Evolutionary conservation across 1,140 invertebrate genomes (phyloP).

Genomic region (Phymorhynchus buccinoides): DNA sequence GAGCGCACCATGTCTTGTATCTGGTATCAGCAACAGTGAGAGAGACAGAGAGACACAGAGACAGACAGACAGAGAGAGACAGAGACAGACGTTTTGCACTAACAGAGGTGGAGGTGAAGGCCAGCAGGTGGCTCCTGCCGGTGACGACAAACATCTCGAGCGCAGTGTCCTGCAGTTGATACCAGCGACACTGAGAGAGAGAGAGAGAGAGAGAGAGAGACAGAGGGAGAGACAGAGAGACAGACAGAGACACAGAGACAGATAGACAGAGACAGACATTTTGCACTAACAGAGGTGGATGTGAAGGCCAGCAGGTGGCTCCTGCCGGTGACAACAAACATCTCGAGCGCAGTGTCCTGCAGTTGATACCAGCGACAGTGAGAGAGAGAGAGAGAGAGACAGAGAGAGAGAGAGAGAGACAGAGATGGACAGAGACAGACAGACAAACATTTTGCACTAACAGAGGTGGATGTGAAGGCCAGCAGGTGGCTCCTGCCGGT

Average conservation of each 20-base stretch:
- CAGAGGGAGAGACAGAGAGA: too few species aligned
- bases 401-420: too few species aligned
- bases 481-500: constrained; percentile 85
- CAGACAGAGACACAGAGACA: too few species aligned
- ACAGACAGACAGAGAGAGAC: too few species aligned
- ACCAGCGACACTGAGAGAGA: constrained; percentile 83
- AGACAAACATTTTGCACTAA: too few species aligned
- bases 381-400: too few species aligned
- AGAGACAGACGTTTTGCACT: too few species aligned
- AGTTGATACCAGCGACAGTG: constrained; percentile 85
- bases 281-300: constrained; percentile 75
- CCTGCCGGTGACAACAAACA: constrained; percentile 85
- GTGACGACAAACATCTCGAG: constrained; percentile 87
- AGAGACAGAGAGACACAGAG: too few species aligned
- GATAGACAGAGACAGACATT: too few species aligned
- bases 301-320: constrained; percentile 86
- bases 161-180: constrained; percentile 86
- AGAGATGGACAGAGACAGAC: too few species aligned
- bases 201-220: too few species aligned
- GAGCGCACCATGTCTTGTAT: constrained; percentile 85
- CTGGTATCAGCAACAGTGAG: constrained; percentile 84
- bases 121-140: constrained; percentile 85
- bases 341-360: constrained; percentile 86
- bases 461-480: constrained; percentile 81
- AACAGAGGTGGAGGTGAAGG: constrained; percentile 80